Evolutionary conservation across 2,797 vertebrate species (phyloP).

Genomic region (Urosaurus nigricauda): DNA sequence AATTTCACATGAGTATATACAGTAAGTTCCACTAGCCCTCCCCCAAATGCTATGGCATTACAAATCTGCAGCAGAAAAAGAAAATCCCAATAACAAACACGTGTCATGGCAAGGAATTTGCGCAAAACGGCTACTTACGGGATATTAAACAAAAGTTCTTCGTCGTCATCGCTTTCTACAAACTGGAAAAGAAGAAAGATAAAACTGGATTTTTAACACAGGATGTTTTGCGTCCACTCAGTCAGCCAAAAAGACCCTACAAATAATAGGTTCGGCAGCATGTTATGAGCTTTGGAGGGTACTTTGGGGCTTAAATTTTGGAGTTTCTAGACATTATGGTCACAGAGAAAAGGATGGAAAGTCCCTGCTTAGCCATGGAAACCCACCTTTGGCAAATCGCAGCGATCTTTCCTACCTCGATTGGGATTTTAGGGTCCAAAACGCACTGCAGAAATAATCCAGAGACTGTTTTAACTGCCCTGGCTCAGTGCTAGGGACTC

Average conservation of each 20-base stretch:
- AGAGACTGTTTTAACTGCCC: too few relatives aligned
- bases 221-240: neutral
- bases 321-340: neutral
- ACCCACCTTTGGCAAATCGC: too few relatives aligned
- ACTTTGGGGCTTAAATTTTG: neutral
- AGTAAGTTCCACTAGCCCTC: neutral
- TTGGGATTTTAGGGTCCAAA: too few relatives aligned
- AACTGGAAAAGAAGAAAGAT: conserved; percentile 78
- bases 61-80: neutral
- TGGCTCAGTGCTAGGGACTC: too few relatives aligned
- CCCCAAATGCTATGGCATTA: neutral
- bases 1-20: too few relatives aligned
- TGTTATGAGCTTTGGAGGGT: neutral
- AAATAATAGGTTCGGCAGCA: neutral
- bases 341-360: neutral
- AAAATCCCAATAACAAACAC: neutral
- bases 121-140: conserved; percentile 85
- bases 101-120: fast-evolving
- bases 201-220: conserved; percentile 34
- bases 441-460: too few relatives aligned
- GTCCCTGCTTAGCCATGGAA: too few relatives aligned
- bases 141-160: conserved; percentile 97
- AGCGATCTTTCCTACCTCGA: too few relatives aligned
- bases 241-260: neutral
- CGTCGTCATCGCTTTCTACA: conserved; percentile 95